Conservation (phyloP, 2,113 vertebrate genomes). For the Chaenogobius annularis region DNA sequence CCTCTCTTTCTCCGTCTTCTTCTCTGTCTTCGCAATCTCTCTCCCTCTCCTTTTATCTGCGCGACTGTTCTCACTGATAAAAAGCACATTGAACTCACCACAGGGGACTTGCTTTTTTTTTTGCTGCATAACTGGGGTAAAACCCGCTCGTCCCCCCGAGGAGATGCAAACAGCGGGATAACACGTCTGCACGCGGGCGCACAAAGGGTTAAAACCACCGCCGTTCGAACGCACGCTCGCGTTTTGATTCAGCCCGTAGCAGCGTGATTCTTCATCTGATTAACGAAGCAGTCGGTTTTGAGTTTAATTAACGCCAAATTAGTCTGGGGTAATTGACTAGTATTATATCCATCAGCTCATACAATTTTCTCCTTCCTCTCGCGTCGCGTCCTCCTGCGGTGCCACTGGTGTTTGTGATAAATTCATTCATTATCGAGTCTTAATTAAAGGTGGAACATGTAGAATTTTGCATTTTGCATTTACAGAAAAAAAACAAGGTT, state of each 20-base stretch:
- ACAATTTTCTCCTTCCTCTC: conserved; percentile 36
- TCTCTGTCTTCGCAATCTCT: not conserved
- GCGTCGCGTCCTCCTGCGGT: conserved; percentile 36
- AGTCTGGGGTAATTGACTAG: conserved; percentile 66
- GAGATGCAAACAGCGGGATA: conserved; percentile 6
- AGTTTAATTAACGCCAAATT: conserved; percentile 67
- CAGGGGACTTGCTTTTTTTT: conserved; percentile 19
- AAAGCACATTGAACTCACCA: not conserved
- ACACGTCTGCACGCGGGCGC: not conserved
- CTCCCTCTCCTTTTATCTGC: not conserved
- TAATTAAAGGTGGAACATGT: conserved; percentile 18
- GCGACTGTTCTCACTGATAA: conserved; percentile 10
- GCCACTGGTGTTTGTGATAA: conserved; percentile 24
- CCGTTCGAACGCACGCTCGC: conserved; percentile 28
- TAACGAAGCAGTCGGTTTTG: conserved; percentile 59
- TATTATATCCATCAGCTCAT: conserved; percentile 49
- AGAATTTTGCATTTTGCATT: too few species aligned
- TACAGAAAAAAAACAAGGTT: too few species aligned
- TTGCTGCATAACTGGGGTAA: conserved; percentile 9
- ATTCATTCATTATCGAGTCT: conserved; percentile 35
- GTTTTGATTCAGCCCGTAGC: conserved; percentile 63
- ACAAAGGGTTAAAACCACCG: conserved; percentile 32
- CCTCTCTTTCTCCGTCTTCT: not conserved
- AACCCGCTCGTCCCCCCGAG: conserved; percentile 12
- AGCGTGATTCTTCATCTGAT: conserved; percentile 70